These are phyloP conservation scores for Hylia prasina DNA, from an alignment of 2,113 vertebrate genomes.

Conservation along the genomic window DNA sequence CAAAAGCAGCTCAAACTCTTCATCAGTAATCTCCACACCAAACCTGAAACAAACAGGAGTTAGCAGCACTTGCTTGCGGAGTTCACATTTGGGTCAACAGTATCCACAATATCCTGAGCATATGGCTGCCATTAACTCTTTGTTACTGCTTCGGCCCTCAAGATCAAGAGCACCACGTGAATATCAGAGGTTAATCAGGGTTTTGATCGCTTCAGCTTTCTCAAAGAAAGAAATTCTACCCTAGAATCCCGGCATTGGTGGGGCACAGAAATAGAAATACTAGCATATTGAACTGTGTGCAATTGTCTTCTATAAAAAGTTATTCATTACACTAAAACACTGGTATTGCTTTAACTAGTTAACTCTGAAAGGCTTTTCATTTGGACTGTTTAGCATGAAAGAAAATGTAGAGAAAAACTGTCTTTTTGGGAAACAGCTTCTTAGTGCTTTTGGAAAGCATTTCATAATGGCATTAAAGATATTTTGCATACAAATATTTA, in stretches of 20 bases:
- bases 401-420: constrained; percentile 70
- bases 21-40: constrained; percentile 81
- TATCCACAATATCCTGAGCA: constrained; percentile 83
- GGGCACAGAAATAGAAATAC: constrained; percentile 75
- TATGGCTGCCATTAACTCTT: constrained; percentile 92
- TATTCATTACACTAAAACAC: constrained; percentile 85
- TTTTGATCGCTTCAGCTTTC: constrained; percentile 83
- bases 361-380: constrained; percentile 81
- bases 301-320: constrained; percentile 76
- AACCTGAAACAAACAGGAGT: constrained; percentile 77
- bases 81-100: constrained; percentile 82
- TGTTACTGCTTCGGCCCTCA: constrained; percentile 76
- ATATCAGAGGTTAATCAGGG: constrained; percentile 92
- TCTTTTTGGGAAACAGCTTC: constrained; percentile 65
- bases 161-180: constrained; percentile 80
- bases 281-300: constrained; percentile 61
- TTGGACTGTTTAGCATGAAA: constrained; percentile 75
- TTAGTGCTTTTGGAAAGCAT: constrained; percentile 73
- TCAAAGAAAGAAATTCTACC: constrained; percentile 85
- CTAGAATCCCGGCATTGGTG: constrained; percentile 65
- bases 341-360: constrained; percentile 82
- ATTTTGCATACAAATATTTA: constrained; percentile 79
- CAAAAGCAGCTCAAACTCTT: constrained; percentile 82
- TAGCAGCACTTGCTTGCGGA: constrained; percentile 70
- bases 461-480: constrained; percentile 71